Percentiles rank a stretch among this genome's conserved stretches.
phyloP scores from a whole-genome alignment of 37 sponge, comb jelly and placozoan genomes.

The Amphimedon queenslandica region DNA sequence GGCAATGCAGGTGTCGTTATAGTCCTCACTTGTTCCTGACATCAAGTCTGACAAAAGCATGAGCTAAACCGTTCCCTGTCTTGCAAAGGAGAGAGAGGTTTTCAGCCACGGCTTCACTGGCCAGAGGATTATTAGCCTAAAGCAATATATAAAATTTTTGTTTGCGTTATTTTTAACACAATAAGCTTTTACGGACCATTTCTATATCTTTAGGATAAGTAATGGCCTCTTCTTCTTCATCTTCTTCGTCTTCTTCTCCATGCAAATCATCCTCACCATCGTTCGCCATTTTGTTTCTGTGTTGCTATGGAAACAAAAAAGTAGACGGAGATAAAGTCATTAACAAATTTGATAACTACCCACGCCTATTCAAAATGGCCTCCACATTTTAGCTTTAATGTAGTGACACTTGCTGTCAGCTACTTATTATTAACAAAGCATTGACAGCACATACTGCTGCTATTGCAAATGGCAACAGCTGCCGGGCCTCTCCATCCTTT shows the following conservation, averaged over 20 bases:
- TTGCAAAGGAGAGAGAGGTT: conserved; percentile 73
- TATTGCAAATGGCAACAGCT: background rate
- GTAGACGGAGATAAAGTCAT: too few relatives aligned
- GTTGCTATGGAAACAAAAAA: conserved; percentile 9
- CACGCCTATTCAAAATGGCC: background rate
- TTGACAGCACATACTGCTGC: too few relatives aligned
- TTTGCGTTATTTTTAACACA: too few relatives aligned
- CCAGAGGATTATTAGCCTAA: conserved; percentile 26
- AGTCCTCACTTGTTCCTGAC: conserved; percentile 65
- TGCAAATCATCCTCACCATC: conserved; percentile 12
- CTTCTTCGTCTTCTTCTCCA: conserved; percentile 17
- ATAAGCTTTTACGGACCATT: too few relatives aligned
- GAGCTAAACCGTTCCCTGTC: conserved; percentile 77
- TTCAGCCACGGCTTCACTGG: conserved; percentile 49
- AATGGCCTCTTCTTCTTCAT: conserved; percentile 5
- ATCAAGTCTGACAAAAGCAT: conserved; percentile 79
- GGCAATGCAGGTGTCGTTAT: background rate
- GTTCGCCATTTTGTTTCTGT: conserved; percentile 12
- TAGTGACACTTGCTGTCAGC: background rate
- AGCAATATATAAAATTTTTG: background rate
- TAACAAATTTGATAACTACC: too few relatives aligned
- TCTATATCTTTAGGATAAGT: too few relatives aligned
- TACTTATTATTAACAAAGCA: background rate
- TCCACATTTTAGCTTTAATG: too few relatives aligned
- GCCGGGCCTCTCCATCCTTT: background rate